Evolutionary conservation across 2,888 invertebrate species (phyloP), one percentile per base, ranked within the genome.

Genomic region (Sipha maydis): DNA sequence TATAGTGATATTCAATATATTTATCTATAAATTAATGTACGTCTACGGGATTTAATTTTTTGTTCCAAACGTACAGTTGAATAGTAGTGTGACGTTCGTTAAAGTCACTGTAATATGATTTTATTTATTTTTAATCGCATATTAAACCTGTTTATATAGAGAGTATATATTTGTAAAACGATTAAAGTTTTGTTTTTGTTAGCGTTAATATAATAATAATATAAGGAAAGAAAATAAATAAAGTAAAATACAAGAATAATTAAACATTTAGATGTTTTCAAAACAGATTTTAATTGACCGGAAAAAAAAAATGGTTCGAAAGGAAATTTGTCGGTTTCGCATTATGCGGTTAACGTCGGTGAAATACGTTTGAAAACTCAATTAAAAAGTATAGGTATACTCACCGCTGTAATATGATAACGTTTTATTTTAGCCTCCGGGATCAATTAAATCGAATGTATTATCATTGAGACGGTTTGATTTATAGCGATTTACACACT

Each of bases 351-450:
- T 4, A 21, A 61, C 25, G 1, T 61, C 61, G 25, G 61, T 61
- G 61, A 76, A 48, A 48, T 69, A 85, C 48, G 48, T 78, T 85
- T 85, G 76, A 76, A 76, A 84, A 61, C 84, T 85, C 77, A 85
- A 85, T 85, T 85, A 69, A 85, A 85, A 85, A 41, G 5, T 48
- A 48, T 14, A 3, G 48, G 48, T 48, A 48, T 21, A 80, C 38
- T 31, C 83, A 1, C 67, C 11, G 2, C 34, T 56, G 75, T 21
- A 73, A 11, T 56, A 19, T n/a, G 28, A 17, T 3, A 54, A 48
- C 48, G 54, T 78, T n/a, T 21, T 38, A 17, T n/a, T 69, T 34
- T 69, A 48, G 48, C 85, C 78, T 34, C 69, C 69, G 69, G 77
- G 31, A 38, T 77, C 67, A 8, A 78, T 67, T 34, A 34, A 2